Evolutionary conservation across 2,797 vertebrate genomes (phyloP).

Genomic region (Gymnoscopelus microlampas): DNA sequence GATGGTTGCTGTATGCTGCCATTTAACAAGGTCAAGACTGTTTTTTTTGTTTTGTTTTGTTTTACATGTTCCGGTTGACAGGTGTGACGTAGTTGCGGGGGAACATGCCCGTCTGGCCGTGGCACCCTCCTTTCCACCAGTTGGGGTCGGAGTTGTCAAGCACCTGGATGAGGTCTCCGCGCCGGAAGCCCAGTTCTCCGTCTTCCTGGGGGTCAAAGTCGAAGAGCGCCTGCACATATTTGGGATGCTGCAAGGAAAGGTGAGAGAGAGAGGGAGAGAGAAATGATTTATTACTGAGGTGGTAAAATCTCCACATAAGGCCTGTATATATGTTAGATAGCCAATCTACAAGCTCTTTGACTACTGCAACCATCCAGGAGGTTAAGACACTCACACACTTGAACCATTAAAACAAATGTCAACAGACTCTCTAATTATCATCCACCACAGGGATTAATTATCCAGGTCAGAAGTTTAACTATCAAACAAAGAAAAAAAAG

Average conservation of each 20-base stretch:
- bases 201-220: constrained; percentile 99
- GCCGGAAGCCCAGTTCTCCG: constrained; percentile 95
- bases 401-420: too few species aligned
- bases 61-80: constrained; percentile 95
- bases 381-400: too few species aligned
- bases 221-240: constrained; percentile 97
- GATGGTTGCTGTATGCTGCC: constrained; percentile 10
- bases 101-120: constrained; percentile 98
- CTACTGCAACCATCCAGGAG: too few species aligned
- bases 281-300: background rate
- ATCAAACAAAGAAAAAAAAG: too few species aligned
- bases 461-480: too few species aligned
- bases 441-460: too few species aligned
- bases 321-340: too few species aligned
- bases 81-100: constrained; percentile 98
- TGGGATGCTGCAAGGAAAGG: constrained; percentile 86
- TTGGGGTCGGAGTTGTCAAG: constrained; percentile 97
- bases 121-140: constrained; percentile 98
- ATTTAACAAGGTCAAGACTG: constrained; percentile 6
- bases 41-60: constrained; percentile 75
- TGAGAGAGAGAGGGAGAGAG: background rate
- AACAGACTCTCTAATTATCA: too few species aligned
- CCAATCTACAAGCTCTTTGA: too few species aligned
- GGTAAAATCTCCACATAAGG: too few species aligned
- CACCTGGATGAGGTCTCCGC: constrained; percentile 97